Conservation (phyloP, 1,140 invertebrate genomes). For the Triops cancriformis region DNA sequence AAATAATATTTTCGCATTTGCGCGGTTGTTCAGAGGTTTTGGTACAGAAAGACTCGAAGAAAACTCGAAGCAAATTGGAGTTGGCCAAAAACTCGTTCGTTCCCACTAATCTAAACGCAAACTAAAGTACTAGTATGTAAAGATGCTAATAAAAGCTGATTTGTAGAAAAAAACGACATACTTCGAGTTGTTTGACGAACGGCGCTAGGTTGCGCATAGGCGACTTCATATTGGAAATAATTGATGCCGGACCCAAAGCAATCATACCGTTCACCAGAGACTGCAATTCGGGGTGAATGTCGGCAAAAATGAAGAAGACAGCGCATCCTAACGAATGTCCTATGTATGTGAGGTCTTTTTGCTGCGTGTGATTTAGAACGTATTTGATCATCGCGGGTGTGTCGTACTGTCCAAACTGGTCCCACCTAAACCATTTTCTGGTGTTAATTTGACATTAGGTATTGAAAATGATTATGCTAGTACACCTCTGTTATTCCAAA, state of each 20-base stretch:
- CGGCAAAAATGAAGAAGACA: conserved; percentile 21
- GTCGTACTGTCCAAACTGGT: conserved; percentile 59
- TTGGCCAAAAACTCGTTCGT: conserved; percentile 22
- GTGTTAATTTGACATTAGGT: background rate
- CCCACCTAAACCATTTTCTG: conserved; percentile 41
- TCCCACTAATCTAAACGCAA: conserved; percentile 22
- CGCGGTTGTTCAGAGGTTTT: conserved; percentile 35
- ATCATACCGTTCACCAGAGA: conserved; percentile 14
- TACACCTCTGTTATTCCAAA: too few relatives aligned
- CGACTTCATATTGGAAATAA: background rate
- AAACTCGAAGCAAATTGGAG: background rate
- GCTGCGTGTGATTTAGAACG: conserved; percentile 47
- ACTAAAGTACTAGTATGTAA: background rate
- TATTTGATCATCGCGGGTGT: conserved; percentile 58
- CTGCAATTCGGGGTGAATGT: background rate
- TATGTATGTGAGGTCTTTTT: conserved; percentile 45
- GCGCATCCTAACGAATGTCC: conserved; percentile 34
- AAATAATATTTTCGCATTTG: conserved; percentile 58
- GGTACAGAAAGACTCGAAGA: conserved; percentile 9
- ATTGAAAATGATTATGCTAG: background rate
- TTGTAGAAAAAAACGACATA: background rate
- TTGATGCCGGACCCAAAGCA: background rate
- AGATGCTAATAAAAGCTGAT: background rate
- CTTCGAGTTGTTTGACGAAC: background rate
- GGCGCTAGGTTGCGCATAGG: conserved; percentile 18